These are phyloP conservation scores for Micromys minutus DNA, from an alignment of 2,113 vertebrate genomes.

Conservation along the genomic window DNA sequence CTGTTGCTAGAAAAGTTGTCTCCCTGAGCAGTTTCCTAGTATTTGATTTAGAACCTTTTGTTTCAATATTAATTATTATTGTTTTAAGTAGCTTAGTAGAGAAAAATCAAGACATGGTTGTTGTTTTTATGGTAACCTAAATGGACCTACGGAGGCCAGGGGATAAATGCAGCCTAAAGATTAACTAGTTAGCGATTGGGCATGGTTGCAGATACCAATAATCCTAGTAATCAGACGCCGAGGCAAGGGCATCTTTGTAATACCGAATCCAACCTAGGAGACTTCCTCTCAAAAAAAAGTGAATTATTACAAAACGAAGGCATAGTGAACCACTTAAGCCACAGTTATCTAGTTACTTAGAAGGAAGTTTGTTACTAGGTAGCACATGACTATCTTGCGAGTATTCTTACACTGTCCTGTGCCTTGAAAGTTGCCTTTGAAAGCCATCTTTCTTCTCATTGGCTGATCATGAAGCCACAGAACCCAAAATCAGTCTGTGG, in stretches of 20 bases:
- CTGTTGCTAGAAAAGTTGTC: not conserved
- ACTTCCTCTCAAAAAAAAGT: not conserved
- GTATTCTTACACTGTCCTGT: not conserved
- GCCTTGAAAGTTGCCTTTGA: not conserved
- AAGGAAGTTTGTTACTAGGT: not conserved
- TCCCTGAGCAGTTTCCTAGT: not conserved
- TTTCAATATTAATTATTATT: not conserved
- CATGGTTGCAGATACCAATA: too few relatives aligned
- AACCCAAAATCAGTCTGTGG: not conserved
- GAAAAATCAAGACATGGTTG: conserved; percentile 31
- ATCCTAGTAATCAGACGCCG: not conserved
- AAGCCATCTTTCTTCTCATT: not conserved
- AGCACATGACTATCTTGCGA: not conserved
- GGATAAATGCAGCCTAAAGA: conserved; percentile 45
- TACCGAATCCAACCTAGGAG: not conserved
- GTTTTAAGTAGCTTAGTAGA: conserved; percentile 48
- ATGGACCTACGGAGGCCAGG: not conserved
- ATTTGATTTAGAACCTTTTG: conserved; percentile 28
- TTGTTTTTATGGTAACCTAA: conserved; percentile 45
- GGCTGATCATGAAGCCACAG: not conserved
- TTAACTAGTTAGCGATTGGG: not conserved
- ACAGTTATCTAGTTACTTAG: conserved; percentile 11
- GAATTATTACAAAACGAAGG: not conserved
- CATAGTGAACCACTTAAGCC: not conserved
- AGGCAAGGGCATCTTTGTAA: not conserved